Evolutionary conservation across 1,140 invertebrate species (phyloP).

Genomic region (Bilobella aurantiaca): DNA sequence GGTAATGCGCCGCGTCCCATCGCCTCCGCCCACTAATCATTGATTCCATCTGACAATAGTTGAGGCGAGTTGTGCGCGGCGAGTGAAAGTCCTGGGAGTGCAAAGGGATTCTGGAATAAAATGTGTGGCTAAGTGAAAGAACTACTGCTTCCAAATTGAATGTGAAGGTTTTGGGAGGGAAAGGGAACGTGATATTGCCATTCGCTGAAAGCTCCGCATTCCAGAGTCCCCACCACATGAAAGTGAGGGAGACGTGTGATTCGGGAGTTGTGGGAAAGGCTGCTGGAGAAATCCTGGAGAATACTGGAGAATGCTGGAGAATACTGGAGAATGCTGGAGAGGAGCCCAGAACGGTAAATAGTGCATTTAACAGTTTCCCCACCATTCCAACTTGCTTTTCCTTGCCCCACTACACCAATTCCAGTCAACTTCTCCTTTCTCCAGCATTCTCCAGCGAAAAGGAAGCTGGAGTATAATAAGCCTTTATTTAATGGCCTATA

Average conservation of each 20-base stretch:
- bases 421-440: neutral
- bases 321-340: neutral
- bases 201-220: neutral
- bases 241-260: neutral
- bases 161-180: neutral
- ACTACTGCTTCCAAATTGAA: neutral
- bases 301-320: no score
- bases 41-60: no score
- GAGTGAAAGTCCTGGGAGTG: neutral
- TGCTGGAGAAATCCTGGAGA: no score
- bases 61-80: no score
- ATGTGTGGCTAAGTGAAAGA: neutral
- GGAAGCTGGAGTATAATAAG: slow-evolving; percentile 35
- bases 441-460: slow-evolving; percentile 20
- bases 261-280: no score
- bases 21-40: no score
- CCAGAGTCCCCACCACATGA: neutral
- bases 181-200: neutral
- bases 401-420: neutral
- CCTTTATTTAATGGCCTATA: slow-evolving; percentile 36
- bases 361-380: neutral
- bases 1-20: no score
- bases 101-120: neutral
- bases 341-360: neutral
- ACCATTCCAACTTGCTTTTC: neutral